Evolutionary conservation across 1,140 invertebrate species (phyloP).

Genomic region (Liolophura sinensis): DNA sequence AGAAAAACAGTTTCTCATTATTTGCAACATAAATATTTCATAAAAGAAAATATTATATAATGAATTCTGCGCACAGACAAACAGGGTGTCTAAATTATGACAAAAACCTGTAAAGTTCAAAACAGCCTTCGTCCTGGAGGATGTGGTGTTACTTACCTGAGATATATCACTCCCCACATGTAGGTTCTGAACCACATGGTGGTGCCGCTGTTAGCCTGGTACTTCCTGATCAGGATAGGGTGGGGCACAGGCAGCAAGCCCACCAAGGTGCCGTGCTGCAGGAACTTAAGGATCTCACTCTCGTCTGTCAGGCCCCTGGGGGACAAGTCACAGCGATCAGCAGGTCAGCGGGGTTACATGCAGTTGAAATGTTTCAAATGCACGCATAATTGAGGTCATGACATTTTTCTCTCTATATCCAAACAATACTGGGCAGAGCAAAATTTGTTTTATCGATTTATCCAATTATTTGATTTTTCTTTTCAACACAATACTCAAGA

Average conservation of each 20-base stretch:
- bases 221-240: slow-evolving; percentile 97
- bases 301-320: slow-evolving; percentile 96
- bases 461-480: too few relatives aligned
- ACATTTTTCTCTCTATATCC: too few relatives aligned
- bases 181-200: slow-evolving; percentile 99
- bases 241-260: slow-evolving; percentile 97
- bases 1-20: background rate
- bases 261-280: slow-evolving; percentile 98
- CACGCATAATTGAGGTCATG: too few relatives aligned
- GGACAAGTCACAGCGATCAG: background rate
- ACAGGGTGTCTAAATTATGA: too few relatives aligned
- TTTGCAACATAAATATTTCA: slow-evolving; percentile 1
- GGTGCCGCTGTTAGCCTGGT: slow-evolving; percentile 97
- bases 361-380: too few relatives aligned
- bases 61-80: too few relatives aligned
- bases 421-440: too few relatives aligned
- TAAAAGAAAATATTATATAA: slow-evolving; percentile 15
- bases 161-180: slow-evolving; percentile 99
- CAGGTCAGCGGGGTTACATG: too few relatives aligned
- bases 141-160: slow-evolving; percentile 68
- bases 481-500: too few relatives aligned
- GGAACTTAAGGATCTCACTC: slow-evolving; percentile 97
- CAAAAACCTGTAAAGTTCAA: background rate
- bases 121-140: background rate
- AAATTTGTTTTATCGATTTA: too few relatives aligned